phyloP scores from a whole-genome alignment of 1,140 invertebrate species.

The Scaptomyza graminum region DNA sequence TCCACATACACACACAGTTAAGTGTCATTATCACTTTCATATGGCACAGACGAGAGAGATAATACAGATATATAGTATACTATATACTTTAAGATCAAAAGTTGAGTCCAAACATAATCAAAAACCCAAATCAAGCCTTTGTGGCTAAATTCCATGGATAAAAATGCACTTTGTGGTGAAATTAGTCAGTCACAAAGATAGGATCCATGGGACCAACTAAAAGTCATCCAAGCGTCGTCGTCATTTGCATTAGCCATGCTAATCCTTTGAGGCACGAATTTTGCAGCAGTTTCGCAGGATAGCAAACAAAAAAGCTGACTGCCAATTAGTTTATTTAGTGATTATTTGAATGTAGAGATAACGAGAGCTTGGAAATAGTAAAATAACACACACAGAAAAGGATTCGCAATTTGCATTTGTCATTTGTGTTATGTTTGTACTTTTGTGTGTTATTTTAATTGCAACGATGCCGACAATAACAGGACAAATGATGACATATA shows the following conservation, averaged over 20 bases:
- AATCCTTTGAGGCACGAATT: not conserved
- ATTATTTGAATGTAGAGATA: not conserved
- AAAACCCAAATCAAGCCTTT: too few species aligned
- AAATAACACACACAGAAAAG: not conserved
- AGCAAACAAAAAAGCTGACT: not conserved
- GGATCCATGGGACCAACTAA: too few species aligned
- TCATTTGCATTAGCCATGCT: too few species aligned
- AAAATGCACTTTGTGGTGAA: too few species aligned
- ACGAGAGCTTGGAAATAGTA: not conserved
- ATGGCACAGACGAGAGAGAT: conserved; percentile 39
- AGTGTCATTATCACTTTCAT: conserved; percentile 79
- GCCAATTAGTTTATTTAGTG: not conserved
- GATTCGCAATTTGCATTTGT: conserved; percentile 41
- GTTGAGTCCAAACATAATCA: too few species aligned
- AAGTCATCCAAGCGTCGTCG: too few species aligned
- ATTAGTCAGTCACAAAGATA: too few species aligned
- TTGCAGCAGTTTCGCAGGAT: not conserved
- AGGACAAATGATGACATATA: conserved; percentile 3
- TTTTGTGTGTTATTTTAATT: conserved; percentile 71
- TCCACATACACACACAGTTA: conserved; percentile 19
- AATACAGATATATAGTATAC: not conserved
- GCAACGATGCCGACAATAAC: conserved; percentile 48
- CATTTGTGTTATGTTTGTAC: conserved; percentile 26
- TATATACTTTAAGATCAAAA: too few species aligned
- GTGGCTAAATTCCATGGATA: too few species aligned